Conservation (phyloP, 92 coral and sea anemone genomes). For the Parazoanthus atlanticus region DNA sequence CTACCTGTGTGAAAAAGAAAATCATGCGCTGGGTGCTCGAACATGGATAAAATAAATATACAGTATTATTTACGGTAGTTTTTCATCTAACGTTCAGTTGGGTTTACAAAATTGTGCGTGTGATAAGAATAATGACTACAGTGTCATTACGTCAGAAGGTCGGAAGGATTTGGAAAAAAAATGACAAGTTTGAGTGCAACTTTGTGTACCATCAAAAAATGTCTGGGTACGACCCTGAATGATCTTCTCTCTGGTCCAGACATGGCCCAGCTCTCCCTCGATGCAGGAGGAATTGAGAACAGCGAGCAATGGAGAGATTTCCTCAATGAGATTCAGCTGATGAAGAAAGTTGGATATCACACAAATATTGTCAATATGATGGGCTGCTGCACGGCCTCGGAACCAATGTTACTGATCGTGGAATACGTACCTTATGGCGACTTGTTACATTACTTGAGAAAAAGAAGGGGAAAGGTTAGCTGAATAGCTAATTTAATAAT, state of each 20-base stretch:
- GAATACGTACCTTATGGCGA: constrained; percentile 80
- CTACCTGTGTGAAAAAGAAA: too few species aligned
- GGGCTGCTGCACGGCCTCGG: constrained; percentile 76
- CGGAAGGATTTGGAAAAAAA: too few species aligned
- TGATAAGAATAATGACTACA: too few species aligned
- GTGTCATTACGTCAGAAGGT: too few species aligned
- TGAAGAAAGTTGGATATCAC: constrained; percentile 85
- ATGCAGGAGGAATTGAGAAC: constrained; percentile 28
- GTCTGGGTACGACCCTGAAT: too few species aligned
- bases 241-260: constrained; percentile 28
- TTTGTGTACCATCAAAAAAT: too few species aligned
- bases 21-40: too few species aligned
- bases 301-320: constrained; percentile 78
- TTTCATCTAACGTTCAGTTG: too few species aligned
- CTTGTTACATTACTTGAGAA: constrained; percentile 74
- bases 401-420: constrained; percentile 83
- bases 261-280: constrained; percentile 47
- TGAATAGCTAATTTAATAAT: neutral
- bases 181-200: too few species aligned
- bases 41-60: too few species aligned
- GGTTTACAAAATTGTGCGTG: too few species aligned
- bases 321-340: constrained; percentile 80
- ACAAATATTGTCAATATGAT: constrained; percentile 80
- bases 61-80: too few species aligned
- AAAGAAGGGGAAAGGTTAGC: constrained; percentile 71